phyloP scores from a whole-genome alignment of 35 echinoderm and acorn worm genomes.

The Hemicentrotus pulcherrimus region DNA sequence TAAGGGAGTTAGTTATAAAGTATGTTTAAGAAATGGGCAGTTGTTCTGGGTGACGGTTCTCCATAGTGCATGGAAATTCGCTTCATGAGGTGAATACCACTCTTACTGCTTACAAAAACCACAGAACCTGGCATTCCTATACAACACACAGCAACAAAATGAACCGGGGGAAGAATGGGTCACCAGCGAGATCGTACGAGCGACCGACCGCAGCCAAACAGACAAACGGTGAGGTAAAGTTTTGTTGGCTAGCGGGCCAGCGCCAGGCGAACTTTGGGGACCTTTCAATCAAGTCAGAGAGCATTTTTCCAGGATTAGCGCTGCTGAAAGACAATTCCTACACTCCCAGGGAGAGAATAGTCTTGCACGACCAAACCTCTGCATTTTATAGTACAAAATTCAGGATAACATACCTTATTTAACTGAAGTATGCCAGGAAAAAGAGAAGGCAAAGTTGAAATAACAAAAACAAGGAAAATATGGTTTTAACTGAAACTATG shows the following conservation, averaged over 20 bases:
- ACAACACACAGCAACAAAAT: background rate
- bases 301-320: slow-evolving; percentile 40
- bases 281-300: slow-evolving; percentile 43
- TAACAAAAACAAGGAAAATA: no score
- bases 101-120: background rate
- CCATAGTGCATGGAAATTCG: no score
- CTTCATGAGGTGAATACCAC: no score
- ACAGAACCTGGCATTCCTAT: background rate
- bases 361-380: background rate
- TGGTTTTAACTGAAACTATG: no score
- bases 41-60: no score
- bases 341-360: slow-evolving; percentile 25
- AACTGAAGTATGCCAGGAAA: background rate
- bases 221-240: background rate
- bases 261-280: slow-evolving; percentile 25
- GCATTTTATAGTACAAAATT: no score
- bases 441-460: background rate
- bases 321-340: slow-evolving; percentile 43
- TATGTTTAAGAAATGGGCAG: no score
- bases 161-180: background rate
- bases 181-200: background rate
- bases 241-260: slow-evolving; percentile 13
- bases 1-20: no score
- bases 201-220: background rate
- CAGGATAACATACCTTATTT: no score